Evolutionary conservation across 2,888 invertebrate genomes (phyloP), one percentile per base, ranked within the genome.

Genomic region (Drosophila stalkeri): DNA sequence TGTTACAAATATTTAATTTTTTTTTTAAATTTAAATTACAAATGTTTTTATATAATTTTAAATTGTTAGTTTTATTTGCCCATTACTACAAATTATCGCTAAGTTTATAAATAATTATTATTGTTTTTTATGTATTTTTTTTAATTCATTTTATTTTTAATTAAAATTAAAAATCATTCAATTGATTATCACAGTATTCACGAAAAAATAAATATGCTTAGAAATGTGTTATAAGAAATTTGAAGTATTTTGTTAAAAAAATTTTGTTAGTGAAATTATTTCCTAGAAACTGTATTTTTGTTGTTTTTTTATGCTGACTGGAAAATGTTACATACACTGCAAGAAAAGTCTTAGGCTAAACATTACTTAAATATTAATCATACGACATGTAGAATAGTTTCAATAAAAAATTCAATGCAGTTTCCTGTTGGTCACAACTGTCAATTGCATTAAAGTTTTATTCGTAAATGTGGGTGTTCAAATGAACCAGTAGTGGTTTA

Each of bases 181-280:
- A 91, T 89, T 90, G 89, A 89, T 91, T 92, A 92, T 92, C 92
- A 92, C 92, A 92, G 92, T 92, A 91, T 91, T 92, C 85, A 91
- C 82, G 86, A 86, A 90, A 84, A 90, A 87, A 92, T 91, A 91
- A 91, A 91, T 91, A 91, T 89, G 75, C 80, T 81, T 87, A 81
- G 52, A 64, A 61, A 64, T 75, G 74, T 60, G 52, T 66, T 56
- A 71, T 72, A 71, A 59, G 64, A 75, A 75, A 56, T 43, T 63
- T 61, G 57, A 49, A 63, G 47, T 64, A 37, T 65, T 54, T 61
- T 51, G 27, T n/a, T 55, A 9, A n/a, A n/a, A 27, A 5, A 31
- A 27, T n/a, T 63, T 54, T 64, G 27, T 55, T 56, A 77, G 69
- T 64, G 57, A 79, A 82, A 68, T 65, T 79, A 81, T 84, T 84